Evolutionary conservation across 2,113 vertebrate species (phyloP), one percentile per base, ranked within the genome.

Genomic region (Puffinus mauretanicus): DNA sequence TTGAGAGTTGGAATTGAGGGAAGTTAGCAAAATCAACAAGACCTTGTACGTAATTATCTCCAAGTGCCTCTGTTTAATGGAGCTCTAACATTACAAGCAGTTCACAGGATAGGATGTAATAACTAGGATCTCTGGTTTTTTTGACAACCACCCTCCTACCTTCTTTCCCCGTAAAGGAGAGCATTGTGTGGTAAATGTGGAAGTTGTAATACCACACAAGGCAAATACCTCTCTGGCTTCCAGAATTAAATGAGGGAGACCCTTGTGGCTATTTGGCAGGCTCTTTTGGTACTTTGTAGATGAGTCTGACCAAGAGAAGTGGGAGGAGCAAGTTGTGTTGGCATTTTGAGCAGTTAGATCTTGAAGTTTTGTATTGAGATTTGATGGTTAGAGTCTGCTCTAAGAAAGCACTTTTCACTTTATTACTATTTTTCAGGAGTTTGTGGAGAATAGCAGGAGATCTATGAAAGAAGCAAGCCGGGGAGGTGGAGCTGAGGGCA

Each of bases 401-500:
- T 80, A 19, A 80, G 62, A 80, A 87, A 72, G 67, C 64, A 34
- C 42, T 91, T 78, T 58, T 49, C 6, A 46, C 36, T 49, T 94
- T 32, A 14, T 91, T 61, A 30, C 34, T 98, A 4, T 97, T 94
- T 98, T 98, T 82, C 98, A 99, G 99, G 99, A 99, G 96, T 99
- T 99, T 93, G 99, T 99, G 97, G 99, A 99, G 96, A 99, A 99
- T 97, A 99, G 99, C 97, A 98, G 99, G 95, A 99, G 98, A 96
- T 96, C 99, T 83, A 98, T 99, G 98, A 99, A 99, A 65, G 98
- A 99, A 96, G 98, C 99, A 90, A 98, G 98, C 90, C 98, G 98
- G 46, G 95, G 98, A 91, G 98, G 98, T 83, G 98, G 94, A 26
- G 98, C 98, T 30, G 99, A 99, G 94, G 97, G 98, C 97, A 98